Conservation (phyloP, 2,888 invertebrate species). For the Drosophila borealis region DNA sequence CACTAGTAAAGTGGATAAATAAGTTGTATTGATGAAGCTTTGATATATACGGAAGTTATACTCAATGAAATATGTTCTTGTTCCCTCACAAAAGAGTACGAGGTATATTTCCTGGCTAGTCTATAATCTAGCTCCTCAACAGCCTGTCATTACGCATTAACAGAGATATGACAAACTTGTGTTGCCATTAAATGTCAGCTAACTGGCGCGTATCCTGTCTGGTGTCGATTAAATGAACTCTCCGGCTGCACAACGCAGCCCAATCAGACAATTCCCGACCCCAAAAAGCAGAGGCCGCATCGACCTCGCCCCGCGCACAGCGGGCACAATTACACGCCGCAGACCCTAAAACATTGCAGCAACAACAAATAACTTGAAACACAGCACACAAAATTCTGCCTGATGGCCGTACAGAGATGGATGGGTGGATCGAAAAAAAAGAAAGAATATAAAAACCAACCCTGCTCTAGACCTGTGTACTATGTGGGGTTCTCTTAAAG, state of each 20-base stretch:
- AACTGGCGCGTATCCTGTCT: slow-evolving; percentile 54
- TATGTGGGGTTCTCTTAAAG: slow-evolving; percentile 77
- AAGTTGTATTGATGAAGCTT: background rate
- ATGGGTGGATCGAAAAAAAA: slow-evolving; percentile 29
- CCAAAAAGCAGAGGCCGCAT: slow-evolving; percentile 17
- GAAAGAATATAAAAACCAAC: slow-evolving; percentile 52
- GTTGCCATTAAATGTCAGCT: slow-evolving; percentile 83
- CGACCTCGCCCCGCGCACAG: slow-evolving; percentile 34
- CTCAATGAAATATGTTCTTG: background rate
- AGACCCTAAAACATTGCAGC: slow-evolving; percentile 69
- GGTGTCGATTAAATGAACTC: slow-evolving; percentile 81
- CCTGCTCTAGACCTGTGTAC: slow-evolving; percentile 35
- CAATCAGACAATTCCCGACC: slow-evolving; percentile 63
- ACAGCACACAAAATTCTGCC: slow-evolving; percentile 65
- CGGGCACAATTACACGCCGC: slow-evolving; percentile 78
- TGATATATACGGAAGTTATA: no score
- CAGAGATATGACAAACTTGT: slow-evolving; percentile 78
- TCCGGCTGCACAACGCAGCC: slow-evolving; percentile 26
- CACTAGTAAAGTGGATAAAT: background rate
- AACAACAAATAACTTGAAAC: slow-evolving; percentile 48
- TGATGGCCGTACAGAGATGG: slow-evolving; percentile 75
- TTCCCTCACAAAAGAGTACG: background rate
- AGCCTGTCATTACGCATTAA: slow-evolving; percentile 69
- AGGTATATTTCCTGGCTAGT: background rate
- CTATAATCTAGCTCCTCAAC: slow-evolving; percentile 21